A percentile compares a stretch with the other conserved stretches of the same genome.
phyloP scores from a whole-genome alignment of 2,797 vertebrate genomes.

The Gymnoscopelus braueri region DNA sequence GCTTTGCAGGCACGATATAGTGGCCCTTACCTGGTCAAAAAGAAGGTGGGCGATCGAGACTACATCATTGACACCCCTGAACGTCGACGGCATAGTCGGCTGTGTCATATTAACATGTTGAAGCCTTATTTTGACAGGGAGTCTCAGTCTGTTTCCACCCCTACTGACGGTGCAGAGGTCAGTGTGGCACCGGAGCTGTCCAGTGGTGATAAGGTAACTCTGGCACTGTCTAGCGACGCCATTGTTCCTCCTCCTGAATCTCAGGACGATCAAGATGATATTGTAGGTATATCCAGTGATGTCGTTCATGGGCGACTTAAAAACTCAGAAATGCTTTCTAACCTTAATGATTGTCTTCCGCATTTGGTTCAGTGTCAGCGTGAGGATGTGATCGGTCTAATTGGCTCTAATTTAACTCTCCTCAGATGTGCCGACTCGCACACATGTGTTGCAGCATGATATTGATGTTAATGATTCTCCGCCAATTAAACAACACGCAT shows the following conservation, averaged over 20 bases:
- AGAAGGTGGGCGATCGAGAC: not conserved
- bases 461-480: not conserved
- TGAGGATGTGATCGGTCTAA: slow-evolving; percentile 22
- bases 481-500: not conserved
- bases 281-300: no score
- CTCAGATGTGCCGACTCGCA: not conserved
- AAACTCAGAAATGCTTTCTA: no score
- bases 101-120: slow-evolving; percentile 1
- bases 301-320: no score
- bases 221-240: no score
- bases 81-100: no score
- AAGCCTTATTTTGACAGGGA: not conserved
- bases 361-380: not conserved
- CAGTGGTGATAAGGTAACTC: no score
- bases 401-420: not conserved
- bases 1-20: not conserved
- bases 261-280: no score
- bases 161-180: no score
- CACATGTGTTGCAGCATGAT: not conserved
- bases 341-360: no score
- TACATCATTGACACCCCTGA: not conserved
- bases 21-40: not conserved
- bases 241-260: no score
- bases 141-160: not conserved
- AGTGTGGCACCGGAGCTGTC: no score